These are phyloP conservation scores for Capreolus pygargus DNA, from an alignment of 2,113 vertebrate genomes.

Conservation along the genomic window DNA sequence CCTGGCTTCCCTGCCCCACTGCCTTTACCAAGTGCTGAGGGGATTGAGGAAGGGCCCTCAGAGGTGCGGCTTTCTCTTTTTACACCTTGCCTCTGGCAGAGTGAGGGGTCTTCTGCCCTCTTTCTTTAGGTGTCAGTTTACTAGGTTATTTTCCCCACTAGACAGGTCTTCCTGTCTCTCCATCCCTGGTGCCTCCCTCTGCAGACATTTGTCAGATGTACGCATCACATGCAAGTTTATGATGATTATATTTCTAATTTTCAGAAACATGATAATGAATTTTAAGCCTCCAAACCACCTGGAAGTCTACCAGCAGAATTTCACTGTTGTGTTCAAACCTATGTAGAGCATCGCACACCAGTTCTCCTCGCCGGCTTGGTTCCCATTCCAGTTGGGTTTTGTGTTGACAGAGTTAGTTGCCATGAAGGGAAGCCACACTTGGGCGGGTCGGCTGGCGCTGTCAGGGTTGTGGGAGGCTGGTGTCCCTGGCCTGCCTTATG, in stretches of 20 bases:
- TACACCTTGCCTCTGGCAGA: too few species aligned
- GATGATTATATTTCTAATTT: background rate
- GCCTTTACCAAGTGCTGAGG: background rate
- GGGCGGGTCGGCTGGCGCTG: rapidly evolving
- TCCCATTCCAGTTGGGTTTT: background rate
- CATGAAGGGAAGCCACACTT: rapidly evolving
- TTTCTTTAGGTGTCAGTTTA: background rate
- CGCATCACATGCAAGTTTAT: background rate
- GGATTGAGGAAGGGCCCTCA: background rate
- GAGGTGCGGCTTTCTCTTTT: background rate
- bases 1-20: background rate
- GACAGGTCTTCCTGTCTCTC: rapidly evolving
- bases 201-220: background rate
- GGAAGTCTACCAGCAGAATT: background rate
- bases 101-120: background rate
- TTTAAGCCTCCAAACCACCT: background rate
- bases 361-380: too few species aligned
- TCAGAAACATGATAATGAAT: background rate
- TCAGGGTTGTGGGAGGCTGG: background rate
- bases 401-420: background rate
- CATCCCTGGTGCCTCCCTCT: background rate
- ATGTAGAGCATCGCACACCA: too few species aligned
- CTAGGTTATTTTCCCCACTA: background rate
- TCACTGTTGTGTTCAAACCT: background rate
- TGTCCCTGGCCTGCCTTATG: background rate